phyloP scores from a whole-genome alignment of 2,797 vertebrate species.

The Xiphorhynchus erythropygius region DNA sequence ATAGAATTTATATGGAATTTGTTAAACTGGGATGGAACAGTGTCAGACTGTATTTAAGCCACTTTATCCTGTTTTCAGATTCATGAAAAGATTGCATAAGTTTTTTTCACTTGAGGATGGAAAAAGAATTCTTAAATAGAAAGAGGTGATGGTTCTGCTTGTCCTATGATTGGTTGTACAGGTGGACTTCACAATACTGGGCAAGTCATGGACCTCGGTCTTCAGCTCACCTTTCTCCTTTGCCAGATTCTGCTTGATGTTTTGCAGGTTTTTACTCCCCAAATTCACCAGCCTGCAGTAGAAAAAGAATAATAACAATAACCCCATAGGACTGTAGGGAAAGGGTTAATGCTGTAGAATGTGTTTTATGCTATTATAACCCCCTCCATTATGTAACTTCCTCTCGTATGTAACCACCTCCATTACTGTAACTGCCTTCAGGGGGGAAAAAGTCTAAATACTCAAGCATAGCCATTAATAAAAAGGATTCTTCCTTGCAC shows the following conservation, averaged over 20 bases:
- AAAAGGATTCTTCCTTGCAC: too few relatives aligned
- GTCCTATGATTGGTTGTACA: neutral
- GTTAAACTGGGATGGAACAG: neutral
- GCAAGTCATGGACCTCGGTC: constrained; percentile 81
- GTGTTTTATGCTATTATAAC: too few relatives aligned
- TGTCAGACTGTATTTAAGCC: neutral
- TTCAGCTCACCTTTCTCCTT: constrained; percentile 83
- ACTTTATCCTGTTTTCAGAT: neutral
- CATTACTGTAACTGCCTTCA: too few relatives aligned
- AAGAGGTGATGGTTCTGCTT: neutral
- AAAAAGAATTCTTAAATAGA: neutral
- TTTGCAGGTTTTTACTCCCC: constrained; percentile 83
- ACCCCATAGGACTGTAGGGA: too few relatives aligned
- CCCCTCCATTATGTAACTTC: too few relatives aligned
- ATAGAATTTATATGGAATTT: neutral
- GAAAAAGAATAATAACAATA: neutral
- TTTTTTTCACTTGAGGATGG: neutral
- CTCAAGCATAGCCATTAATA: too few relatives aligned
- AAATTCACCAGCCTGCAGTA: constrained; percentile 55
- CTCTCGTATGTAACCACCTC: too few relatives aligned
- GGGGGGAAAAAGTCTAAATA: too few relatives aligned
- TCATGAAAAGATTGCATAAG: neutral
- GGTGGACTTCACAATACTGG: constrained; percentile 76
- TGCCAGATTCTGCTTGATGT: constrained; percentile 83
- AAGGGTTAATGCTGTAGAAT: too few relatives aligned